phyloP scores from a whole-genome alignment of 2,888 invertebrate genomes.

The Norana najaformis region DNA sequence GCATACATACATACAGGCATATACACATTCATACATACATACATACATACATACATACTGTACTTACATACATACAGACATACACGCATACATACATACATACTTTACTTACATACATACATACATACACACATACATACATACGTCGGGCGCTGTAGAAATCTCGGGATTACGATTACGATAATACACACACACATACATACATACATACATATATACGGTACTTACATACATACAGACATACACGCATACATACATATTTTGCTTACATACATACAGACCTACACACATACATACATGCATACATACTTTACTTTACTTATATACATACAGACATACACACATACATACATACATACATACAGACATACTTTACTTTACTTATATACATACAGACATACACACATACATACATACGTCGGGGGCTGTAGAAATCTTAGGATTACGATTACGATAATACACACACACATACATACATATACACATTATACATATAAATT shows the following conservation, averaged over 20 bases:
- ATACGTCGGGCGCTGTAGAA: too few relatives aligned
- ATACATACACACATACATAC: too few relatives aligned
- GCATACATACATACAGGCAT: constrained; percentile 19
- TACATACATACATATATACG: too few relatives aligned
- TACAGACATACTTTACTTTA: neutral
- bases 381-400: too few relatives aligned
- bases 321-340: neutral
- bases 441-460: too few relatives aligned
- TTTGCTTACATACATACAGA: too few relatives aligned
- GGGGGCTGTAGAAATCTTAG: too few relatives aligned
- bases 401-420: too few relatives aligned
- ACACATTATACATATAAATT: neutral
- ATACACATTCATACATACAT: constrained; percentile 25
- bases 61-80: neutral
- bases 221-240: neutral
- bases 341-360: neutral
- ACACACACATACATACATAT: neutral
- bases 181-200: neutral
- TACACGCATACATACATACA: neutral
- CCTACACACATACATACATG: too few relatives aligned
- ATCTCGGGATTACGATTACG: too few relatives aligned
- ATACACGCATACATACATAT: neutral
- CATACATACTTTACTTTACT: neutral
- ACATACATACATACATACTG: constrained; percentile 30
- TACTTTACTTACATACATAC: neutral